phyloP scores from a whole-genome alignment of 2,797 vertebrate genomes.

The Propithecus deckenii region DNA sequence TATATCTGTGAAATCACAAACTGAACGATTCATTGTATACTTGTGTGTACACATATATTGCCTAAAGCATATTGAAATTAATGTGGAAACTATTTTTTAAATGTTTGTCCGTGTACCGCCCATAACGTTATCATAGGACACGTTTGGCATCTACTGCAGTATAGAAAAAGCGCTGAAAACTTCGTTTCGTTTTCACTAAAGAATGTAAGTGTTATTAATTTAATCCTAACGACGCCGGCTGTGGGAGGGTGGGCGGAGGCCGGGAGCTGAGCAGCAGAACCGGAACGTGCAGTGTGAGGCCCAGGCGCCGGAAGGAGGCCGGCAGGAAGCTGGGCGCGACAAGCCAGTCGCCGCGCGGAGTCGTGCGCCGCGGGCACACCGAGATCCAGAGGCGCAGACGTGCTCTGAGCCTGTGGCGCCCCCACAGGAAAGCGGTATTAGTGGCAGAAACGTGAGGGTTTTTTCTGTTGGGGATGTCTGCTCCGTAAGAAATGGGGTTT shows the following conservation, averaged over 20 bases:
- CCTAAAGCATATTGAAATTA: background rate
- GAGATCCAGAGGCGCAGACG: background rate
- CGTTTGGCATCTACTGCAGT: background rate
- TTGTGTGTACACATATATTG: background rate
- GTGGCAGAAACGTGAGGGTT: background rate
- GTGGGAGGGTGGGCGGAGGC: background rate
- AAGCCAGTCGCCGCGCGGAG: background rate
- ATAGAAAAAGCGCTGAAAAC: background rate
- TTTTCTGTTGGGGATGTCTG: no score
- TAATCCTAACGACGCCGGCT: no score
- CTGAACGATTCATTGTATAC: background rate
- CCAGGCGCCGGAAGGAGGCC: background rate
- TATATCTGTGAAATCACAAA: background rate
- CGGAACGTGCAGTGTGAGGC: background rate
- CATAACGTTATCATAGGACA: background rate
- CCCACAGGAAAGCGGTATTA: background rate
- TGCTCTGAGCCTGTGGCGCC: background rate
- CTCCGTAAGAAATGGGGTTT: no score
- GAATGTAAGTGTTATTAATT: background rate
- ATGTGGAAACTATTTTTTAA: background rate
- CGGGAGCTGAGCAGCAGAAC: background rate
- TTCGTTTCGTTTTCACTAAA: background rate
- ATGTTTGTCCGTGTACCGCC: no score
- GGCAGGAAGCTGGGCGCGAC: accelerated
- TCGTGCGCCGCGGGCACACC: no score